Base-by-base conservation (phyloP, 2,113 vertebrate genomes). In the Ptilorrhoa leucosticta region DNA sequence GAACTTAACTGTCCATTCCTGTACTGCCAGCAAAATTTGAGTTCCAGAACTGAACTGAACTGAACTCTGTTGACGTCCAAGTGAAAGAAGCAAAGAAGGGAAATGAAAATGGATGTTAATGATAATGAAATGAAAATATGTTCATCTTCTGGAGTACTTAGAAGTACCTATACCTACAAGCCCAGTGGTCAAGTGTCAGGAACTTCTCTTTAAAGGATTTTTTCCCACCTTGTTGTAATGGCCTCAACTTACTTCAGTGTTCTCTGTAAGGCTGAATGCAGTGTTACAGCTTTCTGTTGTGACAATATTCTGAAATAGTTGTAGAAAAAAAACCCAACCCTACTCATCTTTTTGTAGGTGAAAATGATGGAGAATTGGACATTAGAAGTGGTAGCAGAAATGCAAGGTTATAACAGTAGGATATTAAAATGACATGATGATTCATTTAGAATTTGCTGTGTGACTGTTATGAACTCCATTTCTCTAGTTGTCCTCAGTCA, bases 231-330 rank as follows among this genome's bases (percentile, higher is more conserved):
- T 18, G 14, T 20, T 47, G 6, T 27, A 60, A 8, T n/a, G 70
- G 9, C 39, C 28, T 73, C 23, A 73, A 0, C 2, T 71, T 50
- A 44, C 16, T 11, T 42, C 1, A 0, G 4, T 50, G 21, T 64
- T 65, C 14, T 64, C 24, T 50, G 20, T 53, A 26, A 31, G 61
- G 18, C 53, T 82, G 64, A 87, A 44, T 37, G 56, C 64, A 51
- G 44, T 50, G 22, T 14, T 77, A 33, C 44, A 51, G 30, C 44
- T 58, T 87, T 50, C 47, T 77, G 27, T 83, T 63, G 6, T 35
- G 35, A 44, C 35, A 28, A 39, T 66, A 7, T 76, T 86, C 50
- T 69, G 26, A 76, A 92, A 35, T 53, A 26, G 10, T 30, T 57
- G 31, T 31, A 47, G 50, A 85, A 15, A 35, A 27, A 44, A 53